A percentile compares a stretch with the other conserved stretches of the same genome.
Evolutionary conservation across 2,888 invertebrate species (phyloP).

Genomic region (Noctua janthe): DNA sequence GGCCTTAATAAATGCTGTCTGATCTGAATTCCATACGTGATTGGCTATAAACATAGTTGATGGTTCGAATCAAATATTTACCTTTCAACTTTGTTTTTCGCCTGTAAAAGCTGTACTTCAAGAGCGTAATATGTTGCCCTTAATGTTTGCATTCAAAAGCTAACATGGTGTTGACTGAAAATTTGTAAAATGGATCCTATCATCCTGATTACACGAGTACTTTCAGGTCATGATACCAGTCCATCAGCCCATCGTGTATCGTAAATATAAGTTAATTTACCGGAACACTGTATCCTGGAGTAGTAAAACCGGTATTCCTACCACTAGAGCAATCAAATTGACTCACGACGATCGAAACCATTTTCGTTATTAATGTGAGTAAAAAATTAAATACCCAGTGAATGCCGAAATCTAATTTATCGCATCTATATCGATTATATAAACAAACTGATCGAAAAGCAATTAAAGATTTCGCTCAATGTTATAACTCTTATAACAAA

Average conservation of each 20-base stretch:
- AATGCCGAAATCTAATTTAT: constrained; percentile 62
- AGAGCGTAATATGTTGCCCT: background rate
- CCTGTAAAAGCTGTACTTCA: background rate
- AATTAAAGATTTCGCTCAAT: constrained; percentile 69
- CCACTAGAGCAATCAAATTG: constrained; percentile 27
- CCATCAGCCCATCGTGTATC: constrained; percentile 8
- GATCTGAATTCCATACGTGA: constrained; percentile 48
- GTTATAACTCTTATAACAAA: constrained; percentile 64
- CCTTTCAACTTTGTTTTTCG: constrained; percentile 17
- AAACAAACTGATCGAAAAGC: constrained; percentile 67
- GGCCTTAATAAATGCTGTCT: constrained; percentile 48
- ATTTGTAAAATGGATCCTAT: background rate
- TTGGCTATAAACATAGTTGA: constrained; percentile 42
- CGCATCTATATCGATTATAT: constrained; percentile 65
- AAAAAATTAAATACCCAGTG: constrained; percentile 58
- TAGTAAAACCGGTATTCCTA: constrained; percentile 19
- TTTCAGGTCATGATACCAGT: background rate
- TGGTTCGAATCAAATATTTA: constrained; percentile 48
- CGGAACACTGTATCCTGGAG: background rate
- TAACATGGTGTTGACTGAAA: background rate
- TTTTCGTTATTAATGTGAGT: constrained; percentile 59
- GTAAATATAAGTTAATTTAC: constrained; percentile 12
- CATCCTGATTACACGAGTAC: background rate
- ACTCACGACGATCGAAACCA: constrained; percentile 23
- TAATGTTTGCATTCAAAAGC: background rate